Conservation (phyloP, 2,888 invertebrate genomes). For the Idaea aversata region DNA sequence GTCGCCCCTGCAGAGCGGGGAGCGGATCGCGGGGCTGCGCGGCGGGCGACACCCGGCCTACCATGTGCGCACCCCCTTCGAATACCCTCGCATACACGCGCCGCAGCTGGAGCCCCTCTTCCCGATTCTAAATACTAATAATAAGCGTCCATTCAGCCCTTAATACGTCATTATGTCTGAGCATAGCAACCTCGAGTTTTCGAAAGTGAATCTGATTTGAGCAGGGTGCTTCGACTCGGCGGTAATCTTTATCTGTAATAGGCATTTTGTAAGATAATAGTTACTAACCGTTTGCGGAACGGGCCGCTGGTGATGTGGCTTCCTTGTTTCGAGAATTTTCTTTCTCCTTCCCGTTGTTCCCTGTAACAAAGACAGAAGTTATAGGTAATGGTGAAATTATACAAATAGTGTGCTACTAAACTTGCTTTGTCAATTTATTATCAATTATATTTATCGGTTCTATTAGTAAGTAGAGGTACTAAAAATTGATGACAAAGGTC, state of each 20-base stretch:
- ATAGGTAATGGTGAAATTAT: not conserved
- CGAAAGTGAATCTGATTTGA: slow-evolving; percentile 26
- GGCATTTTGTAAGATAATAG: not conserved
- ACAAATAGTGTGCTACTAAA: not conserved
- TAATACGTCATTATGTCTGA: slow-evolving; percentile 50
- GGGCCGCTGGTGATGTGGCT: slow-evolving; percentile 84
- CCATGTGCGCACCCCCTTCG: slow-evolving; percentile 48
- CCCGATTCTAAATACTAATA: slow-evolving; percentile 56
- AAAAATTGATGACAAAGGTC: too few relatives aligned
- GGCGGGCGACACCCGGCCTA: slow-evolving; percentile 50
- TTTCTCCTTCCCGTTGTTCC: slow-evolving; percentile 85
- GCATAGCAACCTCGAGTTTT: slow-evolving; percentile 43
- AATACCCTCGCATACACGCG: slow-evolving; percentile 34
- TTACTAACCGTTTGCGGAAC: slow-evolving; percentile 82
- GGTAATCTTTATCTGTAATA: slow-evolving; percentile 3
- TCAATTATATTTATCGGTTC: not conserved
- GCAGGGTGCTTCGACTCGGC: not conserved
- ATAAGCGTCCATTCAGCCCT: slow-evolving; percentile 67
- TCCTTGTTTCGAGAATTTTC: slow-evolving; percentile 84
- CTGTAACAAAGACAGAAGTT: slow-evolving; percentile 63
- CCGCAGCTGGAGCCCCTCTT: slow-evolving; percentile 38
- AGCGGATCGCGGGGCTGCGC: slow-evolving; percentile 40
- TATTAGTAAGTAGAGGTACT: too few relatives aligned
- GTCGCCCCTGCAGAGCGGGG: slow-evolving; percentile 65
- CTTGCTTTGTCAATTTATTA: not conserved